Conservation (phyloP, 2,797 vertebrate genomes). For the Chloroceryle inda region DNA sequence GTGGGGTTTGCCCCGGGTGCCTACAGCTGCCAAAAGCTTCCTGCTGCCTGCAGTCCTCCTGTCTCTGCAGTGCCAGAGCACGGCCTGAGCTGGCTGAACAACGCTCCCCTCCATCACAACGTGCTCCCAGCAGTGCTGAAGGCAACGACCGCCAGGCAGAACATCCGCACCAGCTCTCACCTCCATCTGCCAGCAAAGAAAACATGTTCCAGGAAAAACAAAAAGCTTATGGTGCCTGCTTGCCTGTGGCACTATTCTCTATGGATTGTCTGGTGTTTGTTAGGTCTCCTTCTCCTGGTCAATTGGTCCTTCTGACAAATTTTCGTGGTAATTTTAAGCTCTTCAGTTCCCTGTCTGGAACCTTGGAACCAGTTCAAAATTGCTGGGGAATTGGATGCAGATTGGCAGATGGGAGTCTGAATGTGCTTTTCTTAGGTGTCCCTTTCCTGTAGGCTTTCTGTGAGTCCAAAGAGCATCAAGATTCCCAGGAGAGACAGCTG, state of each 20-base stretch:
- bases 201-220: neutral
- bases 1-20: neutral
- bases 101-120: neutral
- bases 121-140: neutral
- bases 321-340: neutral
- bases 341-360: neutral
- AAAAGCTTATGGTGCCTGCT: neutral
- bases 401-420: neutral
- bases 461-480: neutral
- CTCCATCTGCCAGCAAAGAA: neutral
- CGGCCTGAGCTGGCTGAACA: rapidly evolving
- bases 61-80: neutral
- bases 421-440: rapidly evolving
- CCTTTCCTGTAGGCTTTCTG: neutral
- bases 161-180: neutral
- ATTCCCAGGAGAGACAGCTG: neutral
- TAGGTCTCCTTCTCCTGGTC: neutral
- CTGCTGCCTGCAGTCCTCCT: neutral
- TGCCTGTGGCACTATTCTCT: no score
- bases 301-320: neutral
- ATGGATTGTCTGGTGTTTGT: rapidly evolving
- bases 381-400: neutral
- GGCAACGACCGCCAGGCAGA: rapidly evolving
- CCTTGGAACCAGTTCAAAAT: neutral
- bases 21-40: neutral